Evolutionary conservation across 2,797 vertebrate species (phyloP).

Genomic region (Peromyscus attwateri): DNA sequence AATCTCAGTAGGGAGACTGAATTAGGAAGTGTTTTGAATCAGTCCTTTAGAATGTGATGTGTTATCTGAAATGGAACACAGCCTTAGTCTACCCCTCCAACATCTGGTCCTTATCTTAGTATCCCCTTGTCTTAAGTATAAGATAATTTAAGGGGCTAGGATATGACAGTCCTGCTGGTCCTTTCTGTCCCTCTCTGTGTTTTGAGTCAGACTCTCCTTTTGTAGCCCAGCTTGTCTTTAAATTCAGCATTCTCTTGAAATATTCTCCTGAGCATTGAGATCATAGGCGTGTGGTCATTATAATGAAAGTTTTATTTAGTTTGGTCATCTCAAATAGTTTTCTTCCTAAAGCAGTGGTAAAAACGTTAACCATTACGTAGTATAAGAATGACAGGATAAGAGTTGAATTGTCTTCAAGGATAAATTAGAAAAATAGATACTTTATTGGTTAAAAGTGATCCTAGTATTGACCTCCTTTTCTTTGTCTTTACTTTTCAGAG

Average conservation of each 20-base stretch:
- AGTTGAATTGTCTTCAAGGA: neutral
- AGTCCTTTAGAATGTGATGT: conserved; percentile 8
- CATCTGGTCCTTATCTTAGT: neutral
- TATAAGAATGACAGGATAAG: neutral
- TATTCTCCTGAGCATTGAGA: too few species aligned
- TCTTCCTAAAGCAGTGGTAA: neutral
- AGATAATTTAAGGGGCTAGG: neutral
- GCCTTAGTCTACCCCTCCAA: neutral
- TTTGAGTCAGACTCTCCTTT: neutral
- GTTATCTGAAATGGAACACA: neutral
- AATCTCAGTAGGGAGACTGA: neutral
- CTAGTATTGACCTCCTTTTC: neutral
- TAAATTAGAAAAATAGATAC: neutral
- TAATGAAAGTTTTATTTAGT: neutral
- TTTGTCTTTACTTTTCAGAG: neutral
- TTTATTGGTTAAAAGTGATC: neutral
- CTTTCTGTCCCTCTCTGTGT: neutral
- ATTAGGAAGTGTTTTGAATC: neutral
- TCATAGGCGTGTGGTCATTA: neutral
- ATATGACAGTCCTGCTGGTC: neutral
- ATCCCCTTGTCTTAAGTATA: neutral
- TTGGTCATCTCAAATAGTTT: neutral
- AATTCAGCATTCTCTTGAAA: neutral
- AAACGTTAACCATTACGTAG: neutral
- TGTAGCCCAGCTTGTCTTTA: neutral